These are phyloP conservation scores for Neolamprologus brichardi DNA, from an alignment of 2,113 vertebrate species.

Conservation along the genomic window DNA sequence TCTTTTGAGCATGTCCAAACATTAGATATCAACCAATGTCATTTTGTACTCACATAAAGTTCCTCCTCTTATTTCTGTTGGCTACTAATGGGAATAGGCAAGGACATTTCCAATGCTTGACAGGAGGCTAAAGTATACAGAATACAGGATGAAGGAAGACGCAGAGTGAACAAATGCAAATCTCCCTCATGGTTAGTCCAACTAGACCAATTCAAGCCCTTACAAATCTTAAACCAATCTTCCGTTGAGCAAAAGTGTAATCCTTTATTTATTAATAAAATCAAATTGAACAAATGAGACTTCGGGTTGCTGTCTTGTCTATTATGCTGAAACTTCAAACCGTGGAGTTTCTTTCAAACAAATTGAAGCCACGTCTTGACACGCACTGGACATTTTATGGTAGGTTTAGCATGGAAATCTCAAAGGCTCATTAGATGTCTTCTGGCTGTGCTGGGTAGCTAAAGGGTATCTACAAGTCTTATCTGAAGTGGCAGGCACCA, in stretches of 20 bases:
- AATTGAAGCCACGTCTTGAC: conserved; percentile 52
- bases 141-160: conserved; percentile 25
- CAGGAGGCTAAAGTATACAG: conserved; percentile 35
- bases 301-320: conserved; percentile 40
- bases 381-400: conserved; percentile 58
- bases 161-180: conserved; percentile 57
- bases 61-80: conserved; percentile 16
- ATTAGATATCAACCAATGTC: neutral
- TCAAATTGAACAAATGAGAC: conserved; percentile 60
- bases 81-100: conserved; percentile 44
- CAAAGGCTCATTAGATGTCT: conserved; percentile 76
- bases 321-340: conserved; percentile 56
- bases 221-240: conserved; percentile 60
- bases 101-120: conserved; percentile 49
- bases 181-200: conserved; percentile 44
- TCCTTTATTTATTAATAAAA: conserved; percentile 78
- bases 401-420: conserved; percentile 70
- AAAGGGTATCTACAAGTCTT: conserved; percentile 72
- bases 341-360: conserved; percentile 45
- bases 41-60: conserved; percentile 28
- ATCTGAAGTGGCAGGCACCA: conserved; percentile 55
- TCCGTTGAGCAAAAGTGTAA: conserved; percentile 57
- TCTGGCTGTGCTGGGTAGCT: conserved; percentile 50
- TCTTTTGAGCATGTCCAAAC: neutral
- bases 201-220: conserved; percentile 43